Evolutionary conservation across 2,113 vertebrate species (phyloP).

Genomic region (Mionectes macconnelli): DNA sequence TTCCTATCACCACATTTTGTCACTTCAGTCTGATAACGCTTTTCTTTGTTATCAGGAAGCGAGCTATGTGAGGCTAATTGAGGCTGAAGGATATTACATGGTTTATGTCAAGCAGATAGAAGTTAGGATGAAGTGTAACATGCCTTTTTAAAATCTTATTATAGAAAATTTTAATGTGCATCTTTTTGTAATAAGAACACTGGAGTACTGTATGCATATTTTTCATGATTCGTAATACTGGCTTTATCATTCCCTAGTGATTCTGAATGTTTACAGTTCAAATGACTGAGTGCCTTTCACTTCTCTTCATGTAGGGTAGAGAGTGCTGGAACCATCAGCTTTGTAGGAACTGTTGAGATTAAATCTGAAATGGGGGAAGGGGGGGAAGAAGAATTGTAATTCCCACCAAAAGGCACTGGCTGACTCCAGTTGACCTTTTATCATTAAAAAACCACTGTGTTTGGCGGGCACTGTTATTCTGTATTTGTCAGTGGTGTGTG

Average conservation of each 20-base stretch:
- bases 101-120: not conserved
- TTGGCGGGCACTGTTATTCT: not conserved
- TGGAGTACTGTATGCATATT: not conserved
- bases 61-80: not conserved
- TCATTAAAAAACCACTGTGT: fast-evolving
- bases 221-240: not conserved
- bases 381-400: not conserved
- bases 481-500: not conserved
- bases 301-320: not conserved
- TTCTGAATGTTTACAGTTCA: not conserved
- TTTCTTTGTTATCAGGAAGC: not conserved
- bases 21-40: not conserved
- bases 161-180: not conserved
- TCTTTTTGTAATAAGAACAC: not conserved
- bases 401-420: not conserved
- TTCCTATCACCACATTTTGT: not conserved
- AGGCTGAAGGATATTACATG: not conserved
- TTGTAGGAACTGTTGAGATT: not conserved
- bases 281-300: not conserved
- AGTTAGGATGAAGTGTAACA: not conserved
- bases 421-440: not conserved
- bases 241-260: not conserved
- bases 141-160: not conserved
- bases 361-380: not conserved
- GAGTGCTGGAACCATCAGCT: not conserved